Evolutionary conservation across 2,797 vertebrate species (phyloP), one percentile per base, ranked within the genome.

Genomic region (Limosa lapponica): DNA sequence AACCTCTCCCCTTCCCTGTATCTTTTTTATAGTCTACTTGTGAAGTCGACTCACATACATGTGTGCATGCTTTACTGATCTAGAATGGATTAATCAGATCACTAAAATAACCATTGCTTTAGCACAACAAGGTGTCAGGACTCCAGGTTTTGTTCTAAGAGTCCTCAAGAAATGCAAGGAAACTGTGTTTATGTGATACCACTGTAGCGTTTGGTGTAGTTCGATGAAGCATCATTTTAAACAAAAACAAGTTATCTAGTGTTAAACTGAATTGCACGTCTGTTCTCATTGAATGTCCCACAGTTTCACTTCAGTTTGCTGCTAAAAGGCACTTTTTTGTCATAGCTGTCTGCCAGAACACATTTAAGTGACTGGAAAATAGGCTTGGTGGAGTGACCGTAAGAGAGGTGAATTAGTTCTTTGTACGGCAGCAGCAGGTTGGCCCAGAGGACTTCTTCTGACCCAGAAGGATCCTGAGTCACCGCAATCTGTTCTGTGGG

Each of bases 401-500:
- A 54, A 83, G 69, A 95, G 75, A 51, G 30, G 49, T 90, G 43
- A 65, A 93, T 85, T 92, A 78, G 59, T 80, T 77, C 71, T 89
- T 59, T 71, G 44, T 85, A 57, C 0, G 0, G 70, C 84, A 71
- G 49, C 7, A 11, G 69, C 87, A 92, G 37, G 84, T 79, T 90
- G 67, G 90, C 92, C 93, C 52, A 54, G 72, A 1, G 6, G 85
- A 93, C 92, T 95, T 52, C 58, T 88, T 72, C 36, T 95, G 96
- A 96, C 94, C 96, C 77, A 94, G 79, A 89, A 94, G 75, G 69
- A 95, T 96, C 87, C 89, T 97, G 95, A 93, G 89, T 97, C 96
- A 97, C 65, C 54, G 24, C 96, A 97, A 86, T 96, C 96, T 97
- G 96, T 96, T 97, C 95, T 95, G 96, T 96, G 94, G 95, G 96